Evolutionary conservation across 2,113 vertebrate species (phyloP).

Genomic region (Rissa tridactyla): DNA sequence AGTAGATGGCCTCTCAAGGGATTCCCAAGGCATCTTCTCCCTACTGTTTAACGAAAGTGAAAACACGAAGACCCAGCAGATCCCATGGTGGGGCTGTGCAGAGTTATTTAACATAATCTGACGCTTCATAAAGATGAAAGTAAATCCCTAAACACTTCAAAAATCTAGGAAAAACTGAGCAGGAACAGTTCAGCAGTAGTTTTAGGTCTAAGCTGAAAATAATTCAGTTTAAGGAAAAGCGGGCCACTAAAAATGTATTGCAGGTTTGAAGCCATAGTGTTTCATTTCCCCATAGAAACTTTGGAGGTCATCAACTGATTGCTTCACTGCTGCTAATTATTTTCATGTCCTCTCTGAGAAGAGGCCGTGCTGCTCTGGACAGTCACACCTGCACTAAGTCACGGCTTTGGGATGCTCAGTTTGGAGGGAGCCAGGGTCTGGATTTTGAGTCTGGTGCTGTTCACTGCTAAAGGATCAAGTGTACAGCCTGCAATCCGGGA

Average conservation of each 20-base stretch:
- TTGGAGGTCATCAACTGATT: background rate
- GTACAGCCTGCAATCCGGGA: background rate
- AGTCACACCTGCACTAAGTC: background rate
- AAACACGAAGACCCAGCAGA: background rate
- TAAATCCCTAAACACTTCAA: background rate
- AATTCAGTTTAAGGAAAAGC: background rate
- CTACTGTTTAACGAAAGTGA: background rate
- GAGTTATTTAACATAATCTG: background rate
- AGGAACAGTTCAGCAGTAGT: background rate
- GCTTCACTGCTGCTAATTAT: background rate
- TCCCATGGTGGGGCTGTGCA: background rate
- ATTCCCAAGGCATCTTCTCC: background rate
- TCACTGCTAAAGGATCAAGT: background rate
- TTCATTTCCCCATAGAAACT: background rate
- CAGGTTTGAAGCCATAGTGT: background rate
- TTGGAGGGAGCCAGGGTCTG: background rate
- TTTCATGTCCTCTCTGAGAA: background rate
- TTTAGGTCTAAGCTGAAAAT: background rate
- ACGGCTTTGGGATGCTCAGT: background rate
- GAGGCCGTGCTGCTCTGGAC: background rate
- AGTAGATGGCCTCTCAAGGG: too few relatives aligned
- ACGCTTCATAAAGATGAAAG: background rate
- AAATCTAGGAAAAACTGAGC: background rate
- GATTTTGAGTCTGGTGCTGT: background rate
- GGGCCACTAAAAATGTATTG: background rate